A percentile compares a stretch with the other conserved stretches of the same genome.
phyloP scores from a whole-genome alignment of 2,888 invertebrate genomes.

The Oscheius sp. region DNA sequence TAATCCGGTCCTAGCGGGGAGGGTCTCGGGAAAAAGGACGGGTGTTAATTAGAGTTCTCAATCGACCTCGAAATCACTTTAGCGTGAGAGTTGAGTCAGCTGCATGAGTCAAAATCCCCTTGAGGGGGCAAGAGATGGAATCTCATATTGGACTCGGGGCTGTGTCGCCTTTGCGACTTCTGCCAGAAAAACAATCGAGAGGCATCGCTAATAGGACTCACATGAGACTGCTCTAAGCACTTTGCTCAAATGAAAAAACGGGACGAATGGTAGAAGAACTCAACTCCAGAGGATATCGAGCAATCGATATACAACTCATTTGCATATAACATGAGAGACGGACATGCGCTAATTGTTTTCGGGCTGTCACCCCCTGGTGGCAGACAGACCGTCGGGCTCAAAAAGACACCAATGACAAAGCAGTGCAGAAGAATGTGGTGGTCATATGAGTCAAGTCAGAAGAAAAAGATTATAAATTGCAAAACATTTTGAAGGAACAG shows the following conservation, averaged over 20 bases:
- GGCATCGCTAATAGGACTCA: constrained; percentile 1
- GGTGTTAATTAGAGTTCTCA: constrained; percentile 1
- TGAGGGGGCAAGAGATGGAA: background rate
- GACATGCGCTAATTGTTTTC: constrained; percentile 35
- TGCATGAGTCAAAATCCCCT: background rate
- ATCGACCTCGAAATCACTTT: background rate
- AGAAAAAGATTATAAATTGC: background rate
- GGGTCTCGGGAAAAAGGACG: background rate
- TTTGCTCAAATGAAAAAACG: constrained; percentile 1
- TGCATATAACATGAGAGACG: constrained; percentile 31
- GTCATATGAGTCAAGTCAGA: background rate
- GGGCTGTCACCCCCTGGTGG: constrained; percentile 29
- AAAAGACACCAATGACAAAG: too few relatives aligned
- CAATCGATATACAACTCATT: constrained; percentile 33
- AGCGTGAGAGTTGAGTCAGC: constrained; percentile 2
- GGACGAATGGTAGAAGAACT: too few relatives aligned
- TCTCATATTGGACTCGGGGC: background rate
- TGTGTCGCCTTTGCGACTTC: background rate
- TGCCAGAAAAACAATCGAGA: background rate
- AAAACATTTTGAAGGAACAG: too few relatives aligned
- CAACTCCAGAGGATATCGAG: background rate
- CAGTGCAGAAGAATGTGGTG: too few relatives aligned
- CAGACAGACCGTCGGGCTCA: background rate
- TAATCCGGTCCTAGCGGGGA: constrained; percentile 8
- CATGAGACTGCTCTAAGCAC: constrained; percentile 2